phyloP scores from a whole-genome alignment of 2,797 vertebrate species.

The Galago senegalensis region DNA sequence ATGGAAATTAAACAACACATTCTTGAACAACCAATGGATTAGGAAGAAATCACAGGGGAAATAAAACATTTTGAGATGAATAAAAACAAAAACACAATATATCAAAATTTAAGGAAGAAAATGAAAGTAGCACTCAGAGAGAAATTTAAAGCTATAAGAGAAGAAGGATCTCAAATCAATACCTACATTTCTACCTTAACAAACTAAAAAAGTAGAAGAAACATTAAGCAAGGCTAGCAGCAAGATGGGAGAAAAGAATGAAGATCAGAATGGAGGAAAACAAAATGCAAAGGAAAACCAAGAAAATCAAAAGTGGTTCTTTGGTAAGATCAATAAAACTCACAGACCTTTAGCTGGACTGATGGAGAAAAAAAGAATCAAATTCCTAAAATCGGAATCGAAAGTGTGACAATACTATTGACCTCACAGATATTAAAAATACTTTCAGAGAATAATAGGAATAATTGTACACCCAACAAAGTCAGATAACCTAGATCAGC shows the following conservation, averaged over 20 bases:
- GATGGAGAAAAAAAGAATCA: neutral
- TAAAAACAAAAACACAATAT: conserved; percentile 34
- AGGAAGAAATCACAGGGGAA: conserved; percentile 28
- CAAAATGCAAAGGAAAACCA: neutral
- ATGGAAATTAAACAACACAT: neutral
- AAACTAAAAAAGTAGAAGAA: neutral
- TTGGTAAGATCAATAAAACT: neutral
- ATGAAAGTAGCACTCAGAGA: neutral
- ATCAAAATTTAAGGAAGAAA: neutral
- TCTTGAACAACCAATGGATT: neutral
- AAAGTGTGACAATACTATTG: neutral
- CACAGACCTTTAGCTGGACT: neutral
- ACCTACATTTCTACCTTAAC: neutral
- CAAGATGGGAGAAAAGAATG: neutral
- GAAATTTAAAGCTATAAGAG: neutral
- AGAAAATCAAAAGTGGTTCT: neutral
- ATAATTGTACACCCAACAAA: neutral
- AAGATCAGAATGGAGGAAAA: neutral
- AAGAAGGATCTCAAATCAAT: conserved; percentile 13
- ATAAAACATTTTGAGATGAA: neutral
- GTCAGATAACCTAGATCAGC: neutral
- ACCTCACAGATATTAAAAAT: neutral
- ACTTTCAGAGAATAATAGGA: neutral
- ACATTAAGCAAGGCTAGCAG: neutral
- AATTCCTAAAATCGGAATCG: neutral